Conservation (phyloP, 1,140 invertebrate genomes). For the Microplitis demolitor region DNA sequence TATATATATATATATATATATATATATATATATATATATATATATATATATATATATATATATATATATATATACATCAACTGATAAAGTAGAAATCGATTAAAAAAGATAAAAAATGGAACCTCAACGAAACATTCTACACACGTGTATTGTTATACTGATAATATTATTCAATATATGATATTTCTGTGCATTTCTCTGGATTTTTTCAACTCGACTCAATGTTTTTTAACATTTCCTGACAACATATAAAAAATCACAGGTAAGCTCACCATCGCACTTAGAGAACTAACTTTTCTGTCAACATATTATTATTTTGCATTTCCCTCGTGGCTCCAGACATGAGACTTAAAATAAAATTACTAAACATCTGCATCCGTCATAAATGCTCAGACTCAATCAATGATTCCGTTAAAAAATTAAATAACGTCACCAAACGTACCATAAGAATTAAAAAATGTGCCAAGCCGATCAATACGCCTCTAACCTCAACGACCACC, state of each 20-base stretch:
- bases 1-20: too few relatives aligned
- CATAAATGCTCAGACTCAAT: constrained; percentile 22
- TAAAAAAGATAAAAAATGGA: constrained; percentile 15
- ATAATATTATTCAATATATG: constrained; percentile 35
- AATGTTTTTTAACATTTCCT: not conserved
- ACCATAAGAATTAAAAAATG: constrained; percentile 12
- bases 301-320: not conserved
- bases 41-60: too few relatives aligned
- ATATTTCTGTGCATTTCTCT: constrained; percentile 31
- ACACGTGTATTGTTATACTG: constrained; percentile 27
- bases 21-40: too few relatives aligned
- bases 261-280: not conserved
- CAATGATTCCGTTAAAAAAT: not conserved
- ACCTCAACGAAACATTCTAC: constrained; percentile 24
- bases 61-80: too few relatives aligned
- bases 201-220: constrained; percentile 29
- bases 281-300: not conserved
- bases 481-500: constrained; percentile 24
- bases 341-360: constrained; percentile 27
- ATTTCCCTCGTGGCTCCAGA: constrained; percentile 1
- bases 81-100: too few relatives aligned
- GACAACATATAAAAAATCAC: not conserved
- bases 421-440: not conserved
- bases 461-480: not conserved
- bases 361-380: constrained; percentile 27